phyloP scores from a whole-genome alignment of 2,797 vertebrate species.

The Odontamblyopus rebecca region DNA sequence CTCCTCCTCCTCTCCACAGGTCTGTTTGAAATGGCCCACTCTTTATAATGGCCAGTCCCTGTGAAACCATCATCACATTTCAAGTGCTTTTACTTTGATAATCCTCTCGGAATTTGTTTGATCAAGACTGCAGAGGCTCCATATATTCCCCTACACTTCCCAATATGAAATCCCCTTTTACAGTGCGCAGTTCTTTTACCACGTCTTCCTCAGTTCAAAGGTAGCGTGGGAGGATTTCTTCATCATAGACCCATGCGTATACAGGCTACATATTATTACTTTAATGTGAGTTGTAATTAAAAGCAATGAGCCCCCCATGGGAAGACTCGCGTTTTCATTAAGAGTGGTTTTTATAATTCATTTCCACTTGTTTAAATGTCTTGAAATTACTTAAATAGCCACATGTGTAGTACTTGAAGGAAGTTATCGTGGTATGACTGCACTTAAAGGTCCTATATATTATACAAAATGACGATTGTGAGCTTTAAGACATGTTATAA shows the following conservation, averaged over 20 bases:
- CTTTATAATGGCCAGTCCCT: conserved; percentile 31
- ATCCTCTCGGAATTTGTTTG: conserved; percentile 55
- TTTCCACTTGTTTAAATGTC: conserved; percentile 22
- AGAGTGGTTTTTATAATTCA: conserved; percentile 41
- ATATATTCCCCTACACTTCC: conserved; percentile 44
- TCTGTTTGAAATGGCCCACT: conserved; percentile 46
- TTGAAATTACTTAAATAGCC: conserved; percentile 30
- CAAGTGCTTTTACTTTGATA: conserved; percentile 58
- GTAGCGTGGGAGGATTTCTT: conserved; percentile 63
- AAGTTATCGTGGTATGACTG: neutral
- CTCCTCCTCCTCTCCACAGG: conserved; percentile 11
- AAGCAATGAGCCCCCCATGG: conserved; percentile 21
- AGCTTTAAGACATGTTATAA: no score
- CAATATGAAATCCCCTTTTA: conserved; percentile 31
- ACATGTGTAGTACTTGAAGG: conserved; percentile 5
- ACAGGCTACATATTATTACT: conserved; percentile 58
- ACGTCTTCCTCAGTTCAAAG: conserved; percentile 55
- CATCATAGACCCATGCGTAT: conserved; percentile 42
- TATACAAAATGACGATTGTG: no score
- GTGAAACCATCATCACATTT: conserved; percentile 27
- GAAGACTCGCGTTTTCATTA: conserved; percentile 37
- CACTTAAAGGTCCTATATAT: neutral
- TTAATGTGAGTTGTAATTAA: conserved; percentile 64
- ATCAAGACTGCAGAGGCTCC: conserved; percentile 56
- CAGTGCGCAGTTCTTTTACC: conserved; percentile 14